A percentile compares a stretch with the other conserved stretches of the same genome.
These are phyloP conservation scores for Brachyistius frenatus DNA, from an alignment of 2,113 vertebrate genomes.

Conservation along the genomic window DNA sequence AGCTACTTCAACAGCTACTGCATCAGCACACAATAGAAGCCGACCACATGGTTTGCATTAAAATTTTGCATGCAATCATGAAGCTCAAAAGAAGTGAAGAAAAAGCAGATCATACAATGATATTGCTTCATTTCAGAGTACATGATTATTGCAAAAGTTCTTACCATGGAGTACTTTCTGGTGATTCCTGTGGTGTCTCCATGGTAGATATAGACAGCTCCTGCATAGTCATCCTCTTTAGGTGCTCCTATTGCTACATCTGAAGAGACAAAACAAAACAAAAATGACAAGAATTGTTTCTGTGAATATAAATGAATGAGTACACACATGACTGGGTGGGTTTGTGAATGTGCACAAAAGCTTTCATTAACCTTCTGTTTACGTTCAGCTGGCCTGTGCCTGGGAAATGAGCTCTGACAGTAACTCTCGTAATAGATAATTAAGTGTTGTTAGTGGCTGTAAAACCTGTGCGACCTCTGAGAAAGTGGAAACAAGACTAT, in stretches of 20 bases:
- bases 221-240: conserved; percentile 92
- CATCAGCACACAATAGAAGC: not conserved
- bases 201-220: conserved; percentile 96
- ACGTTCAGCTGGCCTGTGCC: conserved; percentile 39
- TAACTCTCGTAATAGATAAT: conserved; percentile 76
- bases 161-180: conserved; percentile 95
- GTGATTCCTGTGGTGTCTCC: conserved; percentile 89
- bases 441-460: conserved; percentile 74
- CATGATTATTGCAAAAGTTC: not conserved
- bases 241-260: conserved; percentile 96
- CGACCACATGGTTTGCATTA: conserved; percentile 13
- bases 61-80: not conserved
- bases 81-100: not conserved
- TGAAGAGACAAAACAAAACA: conserved; percentile 72
- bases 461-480: conserved; percentile 70
- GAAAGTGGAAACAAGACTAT: conserved; percentile 76
- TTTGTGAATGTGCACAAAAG: conserved; percentile 40
- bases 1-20: conserved; percentile 8
- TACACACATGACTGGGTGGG: not conserved
- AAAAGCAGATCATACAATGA: not conserved
- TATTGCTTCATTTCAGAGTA: not conserved
- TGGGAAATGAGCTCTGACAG: conserved; percentile 68
- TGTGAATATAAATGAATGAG: conserved; percentile 24
- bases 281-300: conserved; percentile 18
- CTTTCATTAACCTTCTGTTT: conserved; percentile 66